These are phyloP conservation scores for Arothron firmamentum DNA, from an alignment of 2,113 vertebrate genomes.

Conservation along the genomic window DNA sequence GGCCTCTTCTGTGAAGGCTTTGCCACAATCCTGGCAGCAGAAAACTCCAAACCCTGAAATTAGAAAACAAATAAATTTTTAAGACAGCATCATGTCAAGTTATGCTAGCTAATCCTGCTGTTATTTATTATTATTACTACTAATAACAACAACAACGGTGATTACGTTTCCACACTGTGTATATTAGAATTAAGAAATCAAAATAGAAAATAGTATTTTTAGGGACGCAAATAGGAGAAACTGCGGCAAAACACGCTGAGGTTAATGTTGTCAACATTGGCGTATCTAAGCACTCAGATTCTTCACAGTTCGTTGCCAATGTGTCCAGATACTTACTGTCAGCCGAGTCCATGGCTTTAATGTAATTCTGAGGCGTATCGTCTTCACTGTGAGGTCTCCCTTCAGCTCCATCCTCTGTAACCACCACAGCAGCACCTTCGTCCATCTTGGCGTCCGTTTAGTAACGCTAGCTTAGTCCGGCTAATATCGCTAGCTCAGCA, in stretches of 20 bases:
- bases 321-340: constrained; percentile 26
- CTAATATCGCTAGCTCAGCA: constrained; percentile 10
- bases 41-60: constrained; percentile 71
- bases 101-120: no score
- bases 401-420: constrained; percentile 14
- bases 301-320: neutral
- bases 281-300: no score
- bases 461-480: constrained; percentile 22
- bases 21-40: constrained; percentile 69
- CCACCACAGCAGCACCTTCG: constrained; percentile 21
- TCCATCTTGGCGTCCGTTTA: constrained; percentile 59
- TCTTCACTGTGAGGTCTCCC: constrained; percentile 5
- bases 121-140: neutral
- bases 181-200: neutral
- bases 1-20: constrained; percentile 66
- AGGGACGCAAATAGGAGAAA: neutral
- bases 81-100: no score
- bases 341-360: neutral
- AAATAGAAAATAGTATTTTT: neutral
- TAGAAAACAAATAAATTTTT: constrained; percentile 55
- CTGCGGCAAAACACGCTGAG: neutral
- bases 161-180: neutral
- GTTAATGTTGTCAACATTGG: no score
- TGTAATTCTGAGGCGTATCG: neutral
- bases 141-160: constrained; percentile 8